Percentiles rank a stretch among this genome's conserved stretches.
phyloP scores from a whole-genome alignment of 2,888 invertebrate genomes.

The Tipula confusa region DNA sequence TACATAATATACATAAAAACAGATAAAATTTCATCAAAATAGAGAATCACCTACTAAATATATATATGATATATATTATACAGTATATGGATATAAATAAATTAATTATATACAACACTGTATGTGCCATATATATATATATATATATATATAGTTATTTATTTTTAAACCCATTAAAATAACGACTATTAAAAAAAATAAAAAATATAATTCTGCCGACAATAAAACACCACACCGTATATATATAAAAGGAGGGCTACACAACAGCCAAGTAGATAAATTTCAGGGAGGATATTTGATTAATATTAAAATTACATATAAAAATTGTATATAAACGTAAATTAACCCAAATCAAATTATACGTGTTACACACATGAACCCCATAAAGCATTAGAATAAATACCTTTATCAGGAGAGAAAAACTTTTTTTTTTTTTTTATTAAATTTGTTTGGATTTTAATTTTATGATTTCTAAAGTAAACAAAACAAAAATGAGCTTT shows the following conservation, averaged over 20 bases:
- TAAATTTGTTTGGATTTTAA: background rate
- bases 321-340: background rate
- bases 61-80: background rate
- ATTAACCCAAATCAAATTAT: slow-evolving; percentile 20
- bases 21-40: slow-evolving; percentile 12
- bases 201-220: background rate
- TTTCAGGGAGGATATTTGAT: slow-evolving; percentile 5
- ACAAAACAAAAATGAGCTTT: background rate
- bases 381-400: slow-evolving; percentile 20
- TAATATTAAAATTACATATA: slow-evolving; percentile 8
- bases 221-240: background rate
- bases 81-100: background rate
- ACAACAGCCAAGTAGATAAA: background rate
- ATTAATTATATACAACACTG: background rate
- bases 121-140: background rate
- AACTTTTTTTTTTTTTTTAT: background rate
- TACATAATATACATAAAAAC: too few relatives aligned
- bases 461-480: slow-evolving; percentile 20
- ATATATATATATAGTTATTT: slow-evolving; percentile 4
- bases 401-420: background rate
- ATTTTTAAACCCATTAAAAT: background rate
- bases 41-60: background rate
- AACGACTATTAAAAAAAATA: background rate
- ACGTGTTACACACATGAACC: background rate
- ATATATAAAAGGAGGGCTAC: background rate